These are phyloP conservation scores for Oscheius onirici DNA, from an alignment of 2,888 invertebrate species.

Conservation along the genomic window DNA sequence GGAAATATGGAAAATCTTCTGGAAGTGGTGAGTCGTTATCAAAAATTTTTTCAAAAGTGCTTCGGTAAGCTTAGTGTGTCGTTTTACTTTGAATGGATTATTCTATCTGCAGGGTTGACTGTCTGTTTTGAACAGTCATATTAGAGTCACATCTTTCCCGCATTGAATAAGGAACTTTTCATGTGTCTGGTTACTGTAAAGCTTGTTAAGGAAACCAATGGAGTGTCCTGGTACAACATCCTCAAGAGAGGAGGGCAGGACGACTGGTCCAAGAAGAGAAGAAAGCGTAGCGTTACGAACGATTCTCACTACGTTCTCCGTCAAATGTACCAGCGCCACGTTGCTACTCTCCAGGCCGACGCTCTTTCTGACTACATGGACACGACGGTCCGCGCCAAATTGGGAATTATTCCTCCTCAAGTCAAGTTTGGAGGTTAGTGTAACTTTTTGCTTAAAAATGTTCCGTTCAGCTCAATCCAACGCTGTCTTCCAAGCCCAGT, in stretches of 20 bases:
- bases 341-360: constrained; percentile 52
- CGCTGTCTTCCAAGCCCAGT: constrained; percentile 77
- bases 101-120: too few species aligned
- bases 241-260: constrained; percentile 72
- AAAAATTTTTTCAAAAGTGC: too few species aligned
- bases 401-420: constrained; percentile 78
- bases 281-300: constrained; percentile 20
- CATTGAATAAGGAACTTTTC: too few species aligned
- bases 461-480: constrained; percentile 75
- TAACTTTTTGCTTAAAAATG: not conserved
- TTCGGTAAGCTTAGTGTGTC: too few species aligned
- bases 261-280: constrained; percentile 49
- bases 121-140: too few species aligned
- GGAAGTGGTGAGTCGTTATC: constrained; percentile 65
- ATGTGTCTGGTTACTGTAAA: too few species aligned
- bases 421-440: constrained; percentile 78
- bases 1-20: constrained; percentile 77
- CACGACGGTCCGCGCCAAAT: constrained; percentile 77
- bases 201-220: constrained; percentile 74
- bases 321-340: constrained; percentile 52
- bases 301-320: not conserved
- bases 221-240: constrained; percentile 86
- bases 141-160: too few species aligned
- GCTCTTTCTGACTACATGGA: constrained; percentile 77
- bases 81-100: too few species aligned